phyloP scores from a whole-genome alignment of 2,113 vertebrate species.

The Vidua chalybeata region DNA sequence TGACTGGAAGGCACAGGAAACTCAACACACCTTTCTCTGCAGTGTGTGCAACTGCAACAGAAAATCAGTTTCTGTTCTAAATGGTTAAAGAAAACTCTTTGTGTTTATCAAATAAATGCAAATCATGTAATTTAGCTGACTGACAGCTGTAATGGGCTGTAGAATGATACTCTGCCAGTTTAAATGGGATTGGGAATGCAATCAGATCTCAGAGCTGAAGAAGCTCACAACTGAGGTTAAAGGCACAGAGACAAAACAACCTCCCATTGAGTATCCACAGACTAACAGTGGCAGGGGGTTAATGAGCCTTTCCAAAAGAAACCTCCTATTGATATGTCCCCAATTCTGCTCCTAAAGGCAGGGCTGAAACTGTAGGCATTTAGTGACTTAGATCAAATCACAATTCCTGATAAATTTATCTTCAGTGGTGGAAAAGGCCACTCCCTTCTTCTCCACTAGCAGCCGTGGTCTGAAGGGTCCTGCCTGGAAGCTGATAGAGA shows the following conservation, averaged over 20 bases:
- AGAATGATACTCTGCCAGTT: not conserved
- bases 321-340: not conserved
- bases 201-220: not conserved
- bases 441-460: not conserved
- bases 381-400: not conserved
- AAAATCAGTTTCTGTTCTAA: not conserved
- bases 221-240: not conserved
- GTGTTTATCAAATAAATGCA: not conserved
- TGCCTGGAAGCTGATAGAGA: not conserved
- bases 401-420: not conserved
- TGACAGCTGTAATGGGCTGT: not conserved
- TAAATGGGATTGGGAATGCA: not conserved
- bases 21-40: not conserved
- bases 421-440: not conserved
- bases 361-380: not conserved
- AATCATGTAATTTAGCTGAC: not conserved
- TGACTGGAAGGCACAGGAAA: not conserved
- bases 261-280: fast-evolving
- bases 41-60: not conserved
- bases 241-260: not conserved
- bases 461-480: not conserved
- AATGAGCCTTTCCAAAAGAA: not conserved
- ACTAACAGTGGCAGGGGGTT: fast-evolving
- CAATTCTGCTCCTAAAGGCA: not conserved
- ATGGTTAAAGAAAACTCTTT: not conserved